Conservation (phyloP, 2,888 invertebrate genomes). For the Rhaphigaster nebulosa region DNA sequence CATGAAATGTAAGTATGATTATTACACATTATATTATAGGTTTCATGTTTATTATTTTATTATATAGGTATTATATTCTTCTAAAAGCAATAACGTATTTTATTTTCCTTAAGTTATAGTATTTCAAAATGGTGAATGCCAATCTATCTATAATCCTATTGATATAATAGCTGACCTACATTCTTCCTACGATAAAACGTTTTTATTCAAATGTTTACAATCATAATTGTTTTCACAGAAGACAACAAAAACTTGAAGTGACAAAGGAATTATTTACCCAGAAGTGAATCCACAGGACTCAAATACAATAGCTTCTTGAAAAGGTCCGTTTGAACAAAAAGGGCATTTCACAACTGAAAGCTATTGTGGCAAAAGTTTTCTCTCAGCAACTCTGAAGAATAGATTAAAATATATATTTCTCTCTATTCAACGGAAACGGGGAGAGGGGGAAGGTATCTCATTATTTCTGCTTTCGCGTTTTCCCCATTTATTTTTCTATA, state of each 20-base stretch:
- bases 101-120: too few species aligned
- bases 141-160: neutral
- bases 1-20: too few species aligned
- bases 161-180: neutral
- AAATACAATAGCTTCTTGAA: conserved; percentile 20
- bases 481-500: neutral
- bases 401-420: conserved; percentile 42
- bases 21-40: too few species aligned
- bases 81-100: too few species aligned
- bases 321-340: conserved; percentile 37
- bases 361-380: conserved; percentile 44
- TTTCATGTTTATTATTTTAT: too few species aligned
- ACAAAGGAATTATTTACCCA: conserved; percentile 29
- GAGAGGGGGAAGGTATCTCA: neutral
- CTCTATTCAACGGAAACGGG: neutral
- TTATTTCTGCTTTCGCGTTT: conserved; percentile 1
- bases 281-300: neutral
- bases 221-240: neutral
- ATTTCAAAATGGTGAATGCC: too few species aligned
- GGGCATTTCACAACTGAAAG: neutral
- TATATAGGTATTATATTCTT: too few species aligned
- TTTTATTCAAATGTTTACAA: conserved; percentile 9
- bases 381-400: conserved; percentile 10
- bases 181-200: neutral
- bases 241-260: neutral